Percentiles rank a stretch among this genome's conserved stretches.
Evolutionary conservation across 1,140 invertebrate species (phyloP).

Genomic region (Procambarus virginalis): DNA sequence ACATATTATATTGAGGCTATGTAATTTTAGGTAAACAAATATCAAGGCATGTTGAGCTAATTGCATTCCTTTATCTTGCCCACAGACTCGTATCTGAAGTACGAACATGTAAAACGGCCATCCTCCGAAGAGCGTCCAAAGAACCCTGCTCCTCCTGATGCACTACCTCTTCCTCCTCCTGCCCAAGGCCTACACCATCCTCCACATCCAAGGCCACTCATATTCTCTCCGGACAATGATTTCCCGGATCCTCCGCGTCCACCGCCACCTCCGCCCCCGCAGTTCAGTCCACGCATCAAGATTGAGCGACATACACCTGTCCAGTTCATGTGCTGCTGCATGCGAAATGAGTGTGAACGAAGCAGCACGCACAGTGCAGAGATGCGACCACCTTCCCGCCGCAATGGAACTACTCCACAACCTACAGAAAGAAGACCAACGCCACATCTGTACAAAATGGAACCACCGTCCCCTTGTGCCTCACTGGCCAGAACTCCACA

Average conservation of each 20-base stretch:
- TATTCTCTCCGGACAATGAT: conserved; percentile 63
- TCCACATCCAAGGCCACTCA: conserved; percentile 62
- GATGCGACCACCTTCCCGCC: conserved; percentile 47
- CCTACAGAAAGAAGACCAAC: conserved; percentile 53
- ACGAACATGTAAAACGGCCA: conserved; percentile 67
- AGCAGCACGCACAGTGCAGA: conserved; percentile 63
- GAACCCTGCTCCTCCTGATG: conserved; percentile 69
- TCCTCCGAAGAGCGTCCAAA: conserved; percentile 69
- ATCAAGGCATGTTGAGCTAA: not conserved
- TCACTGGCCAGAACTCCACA: conserved; percentile 55
- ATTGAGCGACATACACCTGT: conserved; percentile 68
- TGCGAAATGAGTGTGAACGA: conserved; percentile 69
- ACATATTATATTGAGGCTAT: too few relatives aligned
- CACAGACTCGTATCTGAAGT: conserved; percentile 64
- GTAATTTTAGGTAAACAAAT: too few relatives aligned
- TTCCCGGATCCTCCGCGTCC: conserved; percentile 64
- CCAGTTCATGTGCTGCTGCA: conserved; percentile 67
- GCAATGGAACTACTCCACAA: conserved; percentile 48
- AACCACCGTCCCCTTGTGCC: conserved; percentile 60
- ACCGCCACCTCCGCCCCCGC: conserved; percentile 65
- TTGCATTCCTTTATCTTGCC: not conserved
- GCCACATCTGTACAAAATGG: conserved; percentile 60
- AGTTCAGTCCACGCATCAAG: conserved; percentile 68
- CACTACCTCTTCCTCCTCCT: conserved; percentile 45
- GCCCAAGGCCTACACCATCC: conserved; percentile 41